Conservation (phyloP, 2,113 vertebrate genomes). For the Elephantulus edwardii region DNA sequence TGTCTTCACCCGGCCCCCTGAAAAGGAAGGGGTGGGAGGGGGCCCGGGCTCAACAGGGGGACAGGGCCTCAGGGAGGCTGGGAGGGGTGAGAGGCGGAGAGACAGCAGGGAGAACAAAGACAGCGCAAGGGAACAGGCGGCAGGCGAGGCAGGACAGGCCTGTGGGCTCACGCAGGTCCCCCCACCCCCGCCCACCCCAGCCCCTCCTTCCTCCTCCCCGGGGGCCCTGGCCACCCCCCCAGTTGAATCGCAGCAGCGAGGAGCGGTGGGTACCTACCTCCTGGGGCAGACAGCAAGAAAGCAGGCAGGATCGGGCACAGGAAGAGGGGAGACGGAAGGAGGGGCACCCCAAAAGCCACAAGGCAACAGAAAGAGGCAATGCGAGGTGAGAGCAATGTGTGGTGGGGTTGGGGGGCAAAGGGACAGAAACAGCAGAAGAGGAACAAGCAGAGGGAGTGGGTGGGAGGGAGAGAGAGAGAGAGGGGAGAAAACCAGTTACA, state of each 20-base stretch:
- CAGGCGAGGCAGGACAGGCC: neutral
- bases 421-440: conserved; percentile 48
- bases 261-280: conserved; percentile 79
- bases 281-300: conserved; percentile 83
- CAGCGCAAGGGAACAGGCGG: neutral
- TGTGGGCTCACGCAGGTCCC: neutral
- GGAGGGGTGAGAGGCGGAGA: neutral
- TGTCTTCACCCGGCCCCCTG: conserved; percentile 95
- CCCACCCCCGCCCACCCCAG: too few species aligned
- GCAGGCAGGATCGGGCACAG: conserved; percentile 81
- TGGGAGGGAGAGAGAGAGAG: conserved; percentile 60
- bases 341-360: conserved; percentile 67
- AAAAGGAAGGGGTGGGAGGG: conserved; percentile 76
- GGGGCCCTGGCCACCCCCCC: neutral
- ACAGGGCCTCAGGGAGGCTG: neutral
- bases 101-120: conserved; percentile 17
- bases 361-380: conserved; percentile 56
- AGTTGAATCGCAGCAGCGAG: neutral
- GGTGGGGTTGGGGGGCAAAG: conserved; percentile 19
- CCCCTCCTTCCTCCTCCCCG: neutral
- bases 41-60: conserved; percentile 72
- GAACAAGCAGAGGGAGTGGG: conserved; percentile 54
- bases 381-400: conserved; percentile 34
- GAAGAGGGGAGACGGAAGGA: conserved; percentile 72
- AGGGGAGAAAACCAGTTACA: conserved; percentile 82